Base-by-base conservation (phyloP, 2,797 vertebrate species). In the Pelochelys cantorii region DNA sequence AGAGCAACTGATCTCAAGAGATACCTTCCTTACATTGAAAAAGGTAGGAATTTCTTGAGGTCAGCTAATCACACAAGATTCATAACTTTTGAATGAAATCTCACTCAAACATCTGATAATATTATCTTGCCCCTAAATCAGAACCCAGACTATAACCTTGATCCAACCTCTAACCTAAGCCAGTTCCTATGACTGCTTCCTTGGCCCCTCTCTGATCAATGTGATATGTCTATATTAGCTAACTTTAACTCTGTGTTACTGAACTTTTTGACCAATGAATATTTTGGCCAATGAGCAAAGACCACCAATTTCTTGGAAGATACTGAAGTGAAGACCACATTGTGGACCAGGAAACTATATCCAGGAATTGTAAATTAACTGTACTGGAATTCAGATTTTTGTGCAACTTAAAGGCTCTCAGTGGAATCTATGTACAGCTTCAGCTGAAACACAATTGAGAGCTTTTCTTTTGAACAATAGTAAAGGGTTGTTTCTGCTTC, bases 281-380 rank as follows among this genome's bases (percentile, higher is more conserved):
- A 48, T 48, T 48, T 48, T 48, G 42, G 42, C 42, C 7, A 48
- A 48, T 48, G 42, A 48, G 42, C 42, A 48, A 48, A 48, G 42
- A 48, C 7, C 42, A 5, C 86, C 86, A 23, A 87, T 89, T 87
- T 89, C 13, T 93, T 22, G 85, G 12, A 62, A 62, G 60, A 31
- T 62, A 62, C 27, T 62, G 27, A 62, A 62, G 31, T 62, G 60
- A 31, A 62, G 60, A 62, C 12, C 27, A 62, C 7, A 13, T 27
- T 12, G 7, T 31, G 60, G 60, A 13, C 29, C 60, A 62, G 12
- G 29, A 31, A 14, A 29, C 27, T 62, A 27, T 27, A 37, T 34
- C 34, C 17, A 71, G n/a, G n/a, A 37, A 37, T 34, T 25, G 23
- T 15, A 75, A 27, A 75, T 48, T 27, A 12, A 75, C 5, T 48